phyloP scores from a whole-genome alignment of 2,888 invertebrate genomes.

The Phlogophora meticulosa region DNA sequence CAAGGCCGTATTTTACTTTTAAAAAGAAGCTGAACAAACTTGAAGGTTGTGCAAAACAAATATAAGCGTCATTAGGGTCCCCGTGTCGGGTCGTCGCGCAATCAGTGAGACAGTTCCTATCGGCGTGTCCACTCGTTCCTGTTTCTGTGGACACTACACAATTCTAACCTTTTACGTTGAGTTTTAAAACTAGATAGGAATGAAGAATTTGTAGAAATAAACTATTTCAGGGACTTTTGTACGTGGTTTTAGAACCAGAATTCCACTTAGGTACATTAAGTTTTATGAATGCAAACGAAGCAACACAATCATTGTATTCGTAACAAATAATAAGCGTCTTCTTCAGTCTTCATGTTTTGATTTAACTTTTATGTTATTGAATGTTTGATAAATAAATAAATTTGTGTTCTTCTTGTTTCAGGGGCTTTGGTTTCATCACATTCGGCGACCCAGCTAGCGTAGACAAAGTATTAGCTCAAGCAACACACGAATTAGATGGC shows the following conservation, averaged over 20 bases:
- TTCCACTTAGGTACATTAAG: neutral
- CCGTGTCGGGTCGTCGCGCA: slow-evolving; percentile 75
- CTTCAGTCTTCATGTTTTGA: too few species aligned
- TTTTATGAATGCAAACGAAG: too few species aligned
- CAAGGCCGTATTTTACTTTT: slow-evolving; percentile 59
- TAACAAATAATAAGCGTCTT: too few species aligned
- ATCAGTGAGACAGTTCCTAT: slow-evolving; percentile 82
- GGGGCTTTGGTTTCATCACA: slow-evolving; percentile 99
- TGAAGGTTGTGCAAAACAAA: slow-evolving; percentile 80
- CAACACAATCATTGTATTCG: too few species aligned
- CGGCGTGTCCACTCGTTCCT: slow-evolving; percentile 67
- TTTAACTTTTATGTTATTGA: too few species aligned
- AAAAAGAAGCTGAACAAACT: slow-evolving; percentile 68
- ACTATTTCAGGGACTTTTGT: slow-evolving; percentile 9
- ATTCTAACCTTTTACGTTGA: slow-evolving; percentile 51
- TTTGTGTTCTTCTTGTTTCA: slow-evolving; percentile 87
- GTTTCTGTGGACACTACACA: slow-evolving; percentile 60
- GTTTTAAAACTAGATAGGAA: slow-evolving; percentile 43
- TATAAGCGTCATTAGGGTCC: slow-evolving; percentile 75
- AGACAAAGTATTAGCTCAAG: slow-evolving; percentile 99
- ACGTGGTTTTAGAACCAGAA: neutral
- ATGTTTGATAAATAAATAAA: slow-evolving; percentile 1
- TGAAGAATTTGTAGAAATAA: slow-evolving; percentile 7
- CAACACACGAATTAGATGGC: slow-evolving; percentile 99
- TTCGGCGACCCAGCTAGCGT: slow-evolving; percentile 99